These are phyloP conservation scores for Anthoscopus minutus DNA, from an alignment of 2,113 vertebrate species.

Conservation along the genomic window DNA sequence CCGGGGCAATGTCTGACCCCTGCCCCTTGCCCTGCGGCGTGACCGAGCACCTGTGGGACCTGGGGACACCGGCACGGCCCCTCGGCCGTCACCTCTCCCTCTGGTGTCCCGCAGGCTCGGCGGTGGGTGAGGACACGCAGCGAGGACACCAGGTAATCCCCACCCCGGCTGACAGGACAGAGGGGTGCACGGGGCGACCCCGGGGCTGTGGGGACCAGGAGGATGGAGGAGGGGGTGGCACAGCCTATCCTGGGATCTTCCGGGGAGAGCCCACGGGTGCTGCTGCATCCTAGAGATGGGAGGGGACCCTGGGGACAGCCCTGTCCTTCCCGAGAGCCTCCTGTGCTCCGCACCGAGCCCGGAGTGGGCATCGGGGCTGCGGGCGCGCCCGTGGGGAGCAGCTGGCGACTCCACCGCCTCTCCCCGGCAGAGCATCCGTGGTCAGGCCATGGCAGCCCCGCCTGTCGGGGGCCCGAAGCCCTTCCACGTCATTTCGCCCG, in stretches of 20 bases:
- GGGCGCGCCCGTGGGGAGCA: accelerated
- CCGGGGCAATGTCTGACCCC: neutral
- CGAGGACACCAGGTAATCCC: neutral
- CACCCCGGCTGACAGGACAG: accelerated
- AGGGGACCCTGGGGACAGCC: neutral
- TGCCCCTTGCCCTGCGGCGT: neutral
- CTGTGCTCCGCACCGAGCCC: accelerated
- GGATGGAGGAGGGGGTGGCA: neutral
- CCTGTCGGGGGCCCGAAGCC: neutral
- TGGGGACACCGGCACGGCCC: neutral
- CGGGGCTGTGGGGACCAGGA: neutral
- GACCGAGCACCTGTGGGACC: neutral
- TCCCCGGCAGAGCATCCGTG: neutral
- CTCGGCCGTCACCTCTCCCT: neutral
- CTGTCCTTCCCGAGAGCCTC: too few relatives aligned
- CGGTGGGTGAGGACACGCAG: accelerated
- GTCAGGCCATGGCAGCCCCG: neutral
- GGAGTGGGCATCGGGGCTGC: accelerated
- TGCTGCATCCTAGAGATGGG: accelerated
- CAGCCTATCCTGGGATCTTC: neutral
- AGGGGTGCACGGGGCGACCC: too few relatives aligned
- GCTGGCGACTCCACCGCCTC: neutral
- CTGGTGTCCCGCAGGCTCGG: neutral
- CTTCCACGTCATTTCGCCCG: constrained; percentile 78
- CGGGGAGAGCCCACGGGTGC: accelerated